Evolutionary conservation across 2,113 vertebrate genomes (phyloP).

Genomic region (Thalassarche chlororhynchos): DNA sequence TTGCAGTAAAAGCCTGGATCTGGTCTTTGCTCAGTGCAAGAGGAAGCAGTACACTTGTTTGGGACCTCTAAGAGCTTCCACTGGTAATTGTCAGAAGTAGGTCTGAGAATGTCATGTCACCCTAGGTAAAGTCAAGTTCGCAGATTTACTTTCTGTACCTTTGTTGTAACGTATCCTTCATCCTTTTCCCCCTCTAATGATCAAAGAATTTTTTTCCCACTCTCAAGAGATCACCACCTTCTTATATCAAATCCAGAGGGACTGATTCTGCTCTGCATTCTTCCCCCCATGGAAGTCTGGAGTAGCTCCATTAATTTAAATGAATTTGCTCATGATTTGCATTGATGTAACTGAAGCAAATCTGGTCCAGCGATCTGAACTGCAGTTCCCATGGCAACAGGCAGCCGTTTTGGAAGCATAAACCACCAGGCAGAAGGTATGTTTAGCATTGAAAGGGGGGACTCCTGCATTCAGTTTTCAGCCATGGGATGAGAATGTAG

Average conservation of each 20-base stretch:
- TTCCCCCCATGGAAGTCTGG: not conserved
- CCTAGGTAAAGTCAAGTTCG: not conserved
- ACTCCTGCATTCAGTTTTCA: not conserved
- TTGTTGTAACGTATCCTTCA: not conserved
- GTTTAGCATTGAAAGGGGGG: not conserved
- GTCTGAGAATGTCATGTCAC: not conserved
- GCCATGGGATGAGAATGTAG: not conserved
- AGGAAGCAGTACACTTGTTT: not conserved
- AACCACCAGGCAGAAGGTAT: not conserved
- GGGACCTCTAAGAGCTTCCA: not conserved
- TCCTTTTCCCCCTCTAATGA: not conserved
- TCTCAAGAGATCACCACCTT: not conserved
- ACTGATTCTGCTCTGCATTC: not conserved
- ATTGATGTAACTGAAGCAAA: conserved; percentile 15
- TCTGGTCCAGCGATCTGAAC: not conserved
- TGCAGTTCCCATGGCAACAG: conserved; percentile 33
- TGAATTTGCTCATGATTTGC: conserved; percentile 19
- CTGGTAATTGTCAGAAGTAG: not conserved
- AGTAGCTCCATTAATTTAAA: not conserved
- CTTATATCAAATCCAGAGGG: not conserved
- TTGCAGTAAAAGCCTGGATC: not conserved
- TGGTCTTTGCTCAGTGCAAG: not conserved
- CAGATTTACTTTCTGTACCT: not conserved
- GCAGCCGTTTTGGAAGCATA: not conserved
- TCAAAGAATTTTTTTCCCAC: not conserved